phyloP scores from a whole-genome alignment of 2,888 invertebrate species.

The Leptodirus hochenwartii region DNA sequence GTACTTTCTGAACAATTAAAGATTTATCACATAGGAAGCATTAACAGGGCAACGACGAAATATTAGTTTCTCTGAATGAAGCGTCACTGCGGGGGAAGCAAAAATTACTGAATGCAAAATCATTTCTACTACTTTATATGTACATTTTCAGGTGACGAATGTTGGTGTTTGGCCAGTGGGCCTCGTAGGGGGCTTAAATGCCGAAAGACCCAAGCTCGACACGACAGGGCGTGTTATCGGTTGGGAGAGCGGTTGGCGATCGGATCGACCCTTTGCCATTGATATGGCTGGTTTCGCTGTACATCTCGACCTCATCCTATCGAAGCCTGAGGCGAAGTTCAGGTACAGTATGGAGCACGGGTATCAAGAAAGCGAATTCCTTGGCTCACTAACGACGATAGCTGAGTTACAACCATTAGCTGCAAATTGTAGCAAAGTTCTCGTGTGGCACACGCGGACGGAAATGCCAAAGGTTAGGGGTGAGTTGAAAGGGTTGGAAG shows the following conservation, averaged over 20 bases:
- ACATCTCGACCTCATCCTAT: constrained; percentile 53
- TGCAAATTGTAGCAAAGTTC: constrained; percentile 80
- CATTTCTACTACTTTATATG: constrained; percentile 20
- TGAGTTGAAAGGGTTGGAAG: constrained; percentile 34
- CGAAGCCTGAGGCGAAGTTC: constrained; percentile 57
- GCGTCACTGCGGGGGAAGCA: not conserved
- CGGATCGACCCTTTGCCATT: constrained; percentile 81
- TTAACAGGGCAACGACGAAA: too few relatives aligned
- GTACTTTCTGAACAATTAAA: too few relatives aligned
- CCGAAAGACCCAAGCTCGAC: constrained; percentile 72
- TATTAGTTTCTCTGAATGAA: not conserved
- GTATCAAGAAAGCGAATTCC: constrained; percentile 72
- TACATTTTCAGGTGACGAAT: constrained; percentile 61
- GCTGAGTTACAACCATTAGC: constrained; percentile 76
- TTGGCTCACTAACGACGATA: constrained; percentile 47
- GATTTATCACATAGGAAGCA: too few relatives aligned
- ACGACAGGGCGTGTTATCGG: constrained; percentile 38
- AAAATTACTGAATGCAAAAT: not conserved
- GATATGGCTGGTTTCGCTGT: constrained; percentile 98
- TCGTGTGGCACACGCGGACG: constrained; percentile 97
- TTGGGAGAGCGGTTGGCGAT: constrained; percentile 69
- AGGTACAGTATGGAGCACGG: constrained; percentile 75
- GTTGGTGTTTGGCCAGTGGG: constrained; percentile 95
- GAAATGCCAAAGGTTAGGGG: constrained; percentile 65
- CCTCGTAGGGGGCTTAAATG: constrained; percentile 84